These are phyloP conservation scores for Peromyscus californicus DNA, from an alignment of 2,113 vertebrate genomes.

Conservation along the genomic window DNA sequence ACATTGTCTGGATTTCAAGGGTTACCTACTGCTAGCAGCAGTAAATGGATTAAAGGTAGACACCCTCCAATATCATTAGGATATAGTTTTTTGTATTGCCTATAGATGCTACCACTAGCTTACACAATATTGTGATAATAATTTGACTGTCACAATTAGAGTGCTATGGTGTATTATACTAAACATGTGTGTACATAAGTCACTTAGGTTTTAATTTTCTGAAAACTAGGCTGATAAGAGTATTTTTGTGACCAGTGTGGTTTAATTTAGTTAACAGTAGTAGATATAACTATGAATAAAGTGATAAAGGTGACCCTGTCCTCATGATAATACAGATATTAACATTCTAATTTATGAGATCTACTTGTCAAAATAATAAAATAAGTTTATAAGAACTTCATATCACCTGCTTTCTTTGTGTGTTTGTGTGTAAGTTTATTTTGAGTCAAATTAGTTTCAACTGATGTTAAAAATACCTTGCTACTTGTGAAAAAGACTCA, in stretches of 20 bases:
- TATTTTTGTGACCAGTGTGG: background rate
- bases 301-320: background rate
- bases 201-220: background rate
- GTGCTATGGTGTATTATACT: background rate
- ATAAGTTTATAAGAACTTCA: background rate
- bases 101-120: background rate
- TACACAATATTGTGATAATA: background rate
- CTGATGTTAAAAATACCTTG: background rate
- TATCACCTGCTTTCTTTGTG: background rate
- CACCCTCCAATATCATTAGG: background rate
- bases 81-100: background rate
- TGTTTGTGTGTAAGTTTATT: background rate
- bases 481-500: background rate
- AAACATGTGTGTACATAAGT: background rate
- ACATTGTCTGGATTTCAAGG: background rate
- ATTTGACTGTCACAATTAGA: background rate
- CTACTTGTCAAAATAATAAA: background rate
- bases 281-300: background rate
- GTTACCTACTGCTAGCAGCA: background rate
- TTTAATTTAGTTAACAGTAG: background rate
- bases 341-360: background rate
- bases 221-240: background rate
- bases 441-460: background rate
- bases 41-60: background rate
- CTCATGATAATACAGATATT: background rate